Percentiles rank a stretch among this genome's conserved stretches.
These are phyloP conservation scores for Hydropsyche tenuis DNA, from an alignment of 1,140 invertebrate genomes.

Conservation along the genomic window DNA sequence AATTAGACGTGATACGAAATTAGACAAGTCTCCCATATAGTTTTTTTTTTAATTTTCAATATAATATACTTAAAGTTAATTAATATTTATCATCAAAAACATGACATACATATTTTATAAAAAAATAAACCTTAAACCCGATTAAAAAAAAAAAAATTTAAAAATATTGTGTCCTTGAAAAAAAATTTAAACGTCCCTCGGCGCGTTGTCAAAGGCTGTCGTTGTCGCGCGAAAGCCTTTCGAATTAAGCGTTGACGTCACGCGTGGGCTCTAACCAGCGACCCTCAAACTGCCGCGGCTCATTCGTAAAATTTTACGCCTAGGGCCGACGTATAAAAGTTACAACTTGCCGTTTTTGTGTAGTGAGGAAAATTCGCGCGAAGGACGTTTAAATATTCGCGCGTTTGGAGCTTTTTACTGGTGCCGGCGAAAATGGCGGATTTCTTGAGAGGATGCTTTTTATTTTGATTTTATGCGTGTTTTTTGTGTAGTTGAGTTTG, in stretches of 20 bases:
- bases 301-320: conserved; percentile 23
- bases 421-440: too few species aligned
- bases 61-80: too few species aligned
- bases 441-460: background rate
- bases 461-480: background rate
- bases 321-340: background rate
- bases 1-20: too few species aligned
- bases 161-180: too few species aligned
- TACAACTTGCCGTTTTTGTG: background rate
- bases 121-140: too few species aligned
- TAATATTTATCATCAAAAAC: too few species aligned
- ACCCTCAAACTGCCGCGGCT: conserved; percentile 15
- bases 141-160: too few species aligned
- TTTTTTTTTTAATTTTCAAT: too few species aligned
- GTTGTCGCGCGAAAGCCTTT: conserved; percentile 20
- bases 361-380: background rate
- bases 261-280: conserved; percentile 9
- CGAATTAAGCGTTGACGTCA: conserved; percentile 33
- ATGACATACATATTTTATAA: too few species aligned
- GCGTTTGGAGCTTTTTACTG: too few species aligned
- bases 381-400: too few species aligned
- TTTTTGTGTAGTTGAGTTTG: background rate
- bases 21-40: too few species aligned
- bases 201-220: conserved; percentile 13
- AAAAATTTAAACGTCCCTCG: background rate